Evolutionary conservation across 2,888 invertebrate species (phyloP).

Genomic region (Bugulina stolonifera): DNA sequence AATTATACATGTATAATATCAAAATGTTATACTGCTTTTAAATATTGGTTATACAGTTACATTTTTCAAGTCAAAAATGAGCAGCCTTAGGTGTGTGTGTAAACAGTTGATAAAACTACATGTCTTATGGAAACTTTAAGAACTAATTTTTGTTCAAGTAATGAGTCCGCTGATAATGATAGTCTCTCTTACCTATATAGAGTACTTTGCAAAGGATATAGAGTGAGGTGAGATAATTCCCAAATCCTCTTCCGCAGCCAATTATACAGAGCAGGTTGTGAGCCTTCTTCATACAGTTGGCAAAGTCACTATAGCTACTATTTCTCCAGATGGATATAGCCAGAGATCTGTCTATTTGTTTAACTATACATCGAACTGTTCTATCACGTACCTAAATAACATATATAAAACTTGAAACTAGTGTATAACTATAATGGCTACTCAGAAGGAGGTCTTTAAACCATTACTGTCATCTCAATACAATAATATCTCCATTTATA

Average conservation of each 20-base stretch:
- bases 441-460: no score
- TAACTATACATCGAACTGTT: conserved; percentile 2
- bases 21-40: background rate
- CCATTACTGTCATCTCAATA: no score
- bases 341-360: conserved; percentile 24
- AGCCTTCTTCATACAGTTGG: background rate
- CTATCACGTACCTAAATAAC: conserved; percentile 7
- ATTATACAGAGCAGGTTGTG: conserved; percentile 27
- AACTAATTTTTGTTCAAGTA: background rate
- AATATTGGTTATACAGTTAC: no score
- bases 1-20: background rate
- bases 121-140: background rate
- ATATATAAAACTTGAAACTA: no score
- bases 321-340: background rate
- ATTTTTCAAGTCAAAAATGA: no score
- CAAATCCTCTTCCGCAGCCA: conserved; percentile 53
- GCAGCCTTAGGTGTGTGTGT: no score
- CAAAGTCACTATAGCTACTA: background rate
- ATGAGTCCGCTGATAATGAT: background rate
- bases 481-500: no score
- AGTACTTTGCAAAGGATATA: conserved; percentile 53
- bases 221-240: conserved; percentile 53
- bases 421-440: no score
- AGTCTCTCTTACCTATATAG: conserved; percentile 45
- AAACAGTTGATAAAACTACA: background rate